Evolutionary conservation across 2,888 invertebrate genomes (phyloP), one percentile per base, ranked within the genome.

Genomic region (Drosophila borborema): DNA sequence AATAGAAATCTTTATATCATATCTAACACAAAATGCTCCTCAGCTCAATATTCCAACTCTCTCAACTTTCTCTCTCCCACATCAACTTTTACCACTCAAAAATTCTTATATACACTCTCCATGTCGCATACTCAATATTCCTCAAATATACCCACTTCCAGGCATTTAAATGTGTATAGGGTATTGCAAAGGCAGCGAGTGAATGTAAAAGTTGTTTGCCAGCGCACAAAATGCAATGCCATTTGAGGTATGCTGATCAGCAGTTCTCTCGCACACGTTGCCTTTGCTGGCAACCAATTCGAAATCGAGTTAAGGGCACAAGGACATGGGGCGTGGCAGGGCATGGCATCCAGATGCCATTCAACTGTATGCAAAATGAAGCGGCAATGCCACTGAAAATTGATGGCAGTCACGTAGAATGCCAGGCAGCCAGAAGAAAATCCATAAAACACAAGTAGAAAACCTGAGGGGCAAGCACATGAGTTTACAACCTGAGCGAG

Each of bases 341-440:
- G 51, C 46, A 46, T 3, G 16, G 45, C 40, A 45, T 23, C 55
- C 18, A 59, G 41, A 51, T 65, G 55, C 58, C 74, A 76, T 76
- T 86, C 89, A 87, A 74, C 88, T 87, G 90, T 86, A 90, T 89
- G 80, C 90, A 90, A 90, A 87, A 89, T 87, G 90, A 86, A 85
- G 89, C 89, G 86, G 81, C 83, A 88, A 86, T 73, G 79, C 89
- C 80, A 76, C 83, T 81, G 87, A 89, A 90, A 90, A 90, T 90
- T 87, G 86, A 87, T 90, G 87, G 89, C 89, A 90, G 90, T 86
- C 86, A 86, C 90, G 90, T 86, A 81, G 80, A 72, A 78, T 80
- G 86, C 71, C 82, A 79, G 77, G 70, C 71, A 58, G 63, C 68
- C 64, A 68, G 60, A 73, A 86, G 70, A 89, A 87, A 89, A 84